These are phyloP conservation scores for Trachelus troglodyta DNA, from an alignment of 2,888 invertebrate species.

Conservation along the genomic window DNA sequence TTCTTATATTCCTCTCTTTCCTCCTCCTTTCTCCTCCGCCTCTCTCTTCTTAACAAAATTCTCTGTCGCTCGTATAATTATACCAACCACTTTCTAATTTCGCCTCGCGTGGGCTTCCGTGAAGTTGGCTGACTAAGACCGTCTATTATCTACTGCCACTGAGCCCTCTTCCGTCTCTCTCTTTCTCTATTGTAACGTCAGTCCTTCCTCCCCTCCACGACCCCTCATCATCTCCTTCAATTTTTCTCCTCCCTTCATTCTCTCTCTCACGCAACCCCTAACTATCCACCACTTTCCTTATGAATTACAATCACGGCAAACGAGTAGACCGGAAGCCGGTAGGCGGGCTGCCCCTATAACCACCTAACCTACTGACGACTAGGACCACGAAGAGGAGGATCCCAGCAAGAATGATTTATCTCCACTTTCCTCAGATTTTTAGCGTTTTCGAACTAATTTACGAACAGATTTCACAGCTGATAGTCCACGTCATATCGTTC, in stretches of 20 bases:
- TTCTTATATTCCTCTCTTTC: neutral
- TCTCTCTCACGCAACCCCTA: neutral
- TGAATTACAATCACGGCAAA: neutral
- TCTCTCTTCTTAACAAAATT: neutral
- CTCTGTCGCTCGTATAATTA: constrained; percentile 12
- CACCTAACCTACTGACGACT: neutral
- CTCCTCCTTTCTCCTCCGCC: accelerated
- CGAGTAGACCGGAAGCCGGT: neutral
- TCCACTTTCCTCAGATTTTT: neutral
- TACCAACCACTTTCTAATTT: constrained; percentile 20
- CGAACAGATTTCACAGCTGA: neutral
- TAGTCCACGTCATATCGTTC: neutral
- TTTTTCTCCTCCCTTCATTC: neutral
- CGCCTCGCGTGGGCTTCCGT: constrained; percentile 6
- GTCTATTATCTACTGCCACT: neutral
- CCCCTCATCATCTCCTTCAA: neutral
- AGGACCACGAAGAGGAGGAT: neutral
- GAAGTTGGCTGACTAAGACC: neutral
- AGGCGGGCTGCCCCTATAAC: neutral
- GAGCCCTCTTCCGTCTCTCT: neutral
- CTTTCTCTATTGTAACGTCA: neutral
- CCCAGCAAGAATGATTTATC: neutral
- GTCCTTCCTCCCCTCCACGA: neutral
- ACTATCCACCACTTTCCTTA: neutral
- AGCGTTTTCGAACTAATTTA: neutral